Evolutionary conservation across 2,113 vertebrate genomes (phyloP).

Genomic region (Bungarus multicinctus): DNA sequence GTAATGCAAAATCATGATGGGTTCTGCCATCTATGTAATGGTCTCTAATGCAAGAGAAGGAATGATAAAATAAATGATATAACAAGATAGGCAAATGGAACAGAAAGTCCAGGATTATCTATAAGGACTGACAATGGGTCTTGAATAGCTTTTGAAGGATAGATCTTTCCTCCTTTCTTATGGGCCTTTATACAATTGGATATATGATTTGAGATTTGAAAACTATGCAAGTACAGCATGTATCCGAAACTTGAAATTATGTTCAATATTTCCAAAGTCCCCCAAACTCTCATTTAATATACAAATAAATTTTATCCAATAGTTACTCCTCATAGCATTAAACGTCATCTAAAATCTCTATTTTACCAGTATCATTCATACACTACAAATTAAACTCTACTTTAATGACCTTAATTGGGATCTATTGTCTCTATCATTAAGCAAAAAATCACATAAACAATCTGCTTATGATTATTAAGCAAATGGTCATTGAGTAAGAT

Average conservation of each 20-base stretch:
- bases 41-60: neutral
- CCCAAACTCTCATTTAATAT: neutral
- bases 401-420: neutral
- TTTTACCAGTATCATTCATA: neutral
- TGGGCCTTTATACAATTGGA: neutral
- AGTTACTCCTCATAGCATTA: rapidly evolving
- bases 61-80: neutral
- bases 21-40: neutral
- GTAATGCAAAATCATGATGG: neutral
- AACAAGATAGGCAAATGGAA: neutral
- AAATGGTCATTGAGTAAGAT: neutral
- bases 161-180: neutral
- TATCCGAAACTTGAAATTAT: neutral
- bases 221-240: neutral
- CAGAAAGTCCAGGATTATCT: neutral
- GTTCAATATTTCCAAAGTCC: neutral
- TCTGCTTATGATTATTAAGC: neutral
- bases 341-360: neutral
- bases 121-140: too few relatives aligned
- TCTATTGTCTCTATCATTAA: neutral
- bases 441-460: neutral
- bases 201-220: neutral
- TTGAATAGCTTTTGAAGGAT: neutral
- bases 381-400: neutral
- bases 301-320: neutral